A percentile compares a stretch with the other conserved stretches of the same genome.
These are phyloP conservation scores for Gallinago paraguaiae DNA, from an alignment of 2,113 vertebrate species.

Conservation along the genomic window DNA sequence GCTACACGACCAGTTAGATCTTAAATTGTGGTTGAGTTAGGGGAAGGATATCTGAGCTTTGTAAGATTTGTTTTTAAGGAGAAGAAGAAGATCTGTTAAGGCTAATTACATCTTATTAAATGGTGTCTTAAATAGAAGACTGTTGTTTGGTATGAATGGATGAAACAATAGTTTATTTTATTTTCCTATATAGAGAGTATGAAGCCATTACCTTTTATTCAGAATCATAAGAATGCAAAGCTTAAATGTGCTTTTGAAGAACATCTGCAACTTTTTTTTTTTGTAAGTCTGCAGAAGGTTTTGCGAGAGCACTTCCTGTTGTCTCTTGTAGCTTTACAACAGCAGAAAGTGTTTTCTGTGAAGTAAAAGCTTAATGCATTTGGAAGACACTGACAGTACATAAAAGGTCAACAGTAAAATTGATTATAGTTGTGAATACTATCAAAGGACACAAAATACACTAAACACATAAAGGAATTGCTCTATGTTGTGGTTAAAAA, in stretches of 20 bases:
- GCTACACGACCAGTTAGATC: not conserved
- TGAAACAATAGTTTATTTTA: not conserved
- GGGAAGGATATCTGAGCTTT: not conserved
- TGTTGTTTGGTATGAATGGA: not conserved
- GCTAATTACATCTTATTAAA: not conserved
- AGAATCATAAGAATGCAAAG: not conserved
- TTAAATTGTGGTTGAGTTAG: not conserved
- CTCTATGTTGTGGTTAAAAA: not conserved
- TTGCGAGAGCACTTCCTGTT: not conserved
- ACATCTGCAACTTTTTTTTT: not conserved
- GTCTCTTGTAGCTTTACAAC: not conserved
- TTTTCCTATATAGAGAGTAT: not conserved
- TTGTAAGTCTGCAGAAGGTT: not conserved
- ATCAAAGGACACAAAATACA: not conserved
- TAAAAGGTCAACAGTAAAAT: not conserved
- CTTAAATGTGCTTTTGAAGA: not conserved
- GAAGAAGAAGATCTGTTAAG: not conserved
- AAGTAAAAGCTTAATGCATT: not conserved
- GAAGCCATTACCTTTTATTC: not conserved
- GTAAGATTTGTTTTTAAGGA: not conserved
- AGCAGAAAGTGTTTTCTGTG: not conserved
- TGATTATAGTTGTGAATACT: not conserved
- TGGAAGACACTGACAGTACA: not conserved
- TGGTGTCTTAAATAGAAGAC: not conserved
- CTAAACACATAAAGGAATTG: not conserved